These are phyloP conservation scores for Laspeyria flexula DNA, from an alignment of 2,888 invertebrate species.

Conservation along the genomic window DNA sequence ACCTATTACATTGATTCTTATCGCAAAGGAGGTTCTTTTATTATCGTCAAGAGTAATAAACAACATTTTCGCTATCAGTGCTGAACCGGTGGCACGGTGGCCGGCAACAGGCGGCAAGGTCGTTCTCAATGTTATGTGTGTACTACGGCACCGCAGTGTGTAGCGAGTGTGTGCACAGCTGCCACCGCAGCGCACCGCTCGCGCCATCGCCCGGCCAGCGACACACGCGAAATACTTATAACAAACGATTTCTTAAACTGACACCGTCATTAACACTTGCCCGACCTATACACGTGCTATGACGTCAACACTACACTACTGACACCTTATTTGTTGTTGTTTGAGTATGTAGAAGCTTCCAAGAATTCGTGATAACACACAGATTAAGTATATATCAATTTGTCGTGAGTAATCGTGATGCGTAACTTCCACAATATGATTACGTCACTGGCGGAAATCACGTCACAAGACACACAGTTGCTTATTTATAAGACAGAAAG, in stretches of 20 bases:
- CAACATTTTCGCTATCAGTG: constrained; percentile 50
- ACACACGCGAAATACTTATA: constrained; percentile 47
- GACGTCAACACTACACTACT: constrained; percentile 24
- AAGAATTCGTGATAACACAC: constrained; percentile 12
- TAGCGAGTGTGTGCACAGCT: constrained; percentile 59
- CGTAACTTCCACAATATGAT: constrained; percentile 34
- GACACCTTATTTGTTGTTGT: constrained; percentile 6
- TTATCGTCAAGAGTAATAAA: constrained; percentile 25
- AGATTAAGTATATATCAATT: constrained; percentile 36
- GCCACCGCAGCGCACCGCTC: constrained; percentile 40
- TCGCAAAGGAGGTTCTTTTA: constrained; percentile 7
- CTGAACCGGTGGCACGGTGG: constrained; percentile 47
- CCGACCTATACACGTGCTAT: constrained; percentile 18
- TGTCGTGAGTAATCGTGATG: constrained; percentile 36
- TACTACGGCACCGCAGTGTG: constrained; percentile 20
- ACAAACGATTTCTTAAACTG: constrained; percentile 46
- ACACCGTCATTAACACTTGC: constrained; percentile 29
- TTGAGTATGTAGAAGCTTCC: constrained; percentile 7
- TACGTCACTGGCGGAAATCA: constrained; percentile 50
- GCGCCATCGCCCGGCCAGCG: constrained; percentile 45
- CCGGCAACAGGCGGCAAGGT: constrained; percentile 74
- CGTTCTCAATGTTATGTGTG: constrained; percentile 72
- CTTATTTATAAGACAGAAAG: constrained; percentile 20
- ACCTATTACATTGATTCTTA: background rate
- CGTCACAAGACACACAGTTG: constrained; percentile 38